Base-by-base conservation (phyloP, 2,113 vertebrate species). In the human (Homo sapiens) region DNA sequence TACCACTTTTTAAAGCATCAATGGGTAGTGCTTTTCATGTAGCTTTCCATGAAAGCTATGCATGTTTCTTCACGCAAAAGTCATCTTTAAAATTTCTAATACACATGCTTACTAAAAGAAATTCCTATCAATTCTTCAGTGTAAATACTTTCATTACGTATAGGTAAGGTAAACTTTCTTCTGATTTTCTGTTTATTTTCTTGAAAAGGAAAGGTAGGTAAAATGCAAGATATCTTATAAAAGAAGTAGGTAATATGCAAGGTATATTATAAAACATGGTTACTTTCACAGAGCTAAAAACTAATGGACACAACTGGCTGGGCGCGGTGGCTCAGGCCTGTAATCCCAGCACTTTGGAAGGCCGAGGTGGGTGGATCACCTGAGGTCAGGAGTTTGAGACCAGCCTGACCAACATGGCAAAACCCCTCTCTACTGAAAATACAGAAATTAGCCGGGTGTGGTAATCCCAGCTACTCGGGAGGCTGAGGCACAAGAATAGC, bases 271-370 rank as follows among this genome's bases (percentile, higher is more conserved):
- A 89, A 96, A 11, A 27, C 89, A 72, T 70, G 86, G 43, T 68
- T 92, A 94, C 5, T 81, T 72, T 79, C 23, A 27, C 10, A 55
- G 43, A 3, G 59, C 18, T 94, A 79, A 97, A 96, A 94, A 55
- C 25, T 75, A 75, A 88, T 78, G 92, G 89, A 79, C 22, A 79
- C 32, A 94, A 73, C 6, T 55, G 52, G 52, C 52, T 55, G 52
- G 52, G 52, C 6, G 6, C 18, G 6, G 52, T 20, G 52, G 17
- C 6, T 20, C 52, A 18, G 6, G 18, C 52, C 18, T 55, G 18
- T 20, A 55, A 55, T 55, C 52, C 52, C 52, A 55, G 52, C 18
- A 55, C 18, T 55, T 20, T 20, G 52, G 52, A 7, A 55, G 52
- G 52, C 52, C 6, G 18, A 55, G 18, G 52, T 55, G 52, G 18